Percentiles rank a stretch among this genome's conserved stretches.
Conservation (phyloP, 2,888 invertebrate genomes). For the Agrotis ipsilon region DNA sequence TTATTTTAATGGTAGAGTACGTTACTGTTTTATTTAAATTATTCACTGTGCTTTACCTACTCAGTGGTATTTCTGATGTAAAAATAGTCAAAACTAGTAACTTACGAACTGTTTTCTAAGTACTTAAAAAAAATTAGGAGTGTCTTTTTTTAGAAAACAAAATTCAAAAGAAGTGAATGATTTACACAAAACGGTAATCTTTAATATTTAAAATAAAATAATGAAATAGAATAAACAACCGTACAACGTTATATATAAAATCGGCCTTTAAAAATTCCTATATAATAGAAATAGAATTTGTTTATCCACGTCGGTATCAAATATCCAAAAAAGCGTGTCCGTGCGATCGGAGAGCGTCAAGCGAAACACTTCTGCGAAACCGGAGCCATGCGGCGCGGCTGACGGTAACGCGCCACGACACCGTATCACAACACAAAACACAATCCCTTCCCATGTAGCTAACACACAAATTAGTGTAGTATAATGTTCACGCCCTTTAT, state of each 20-base stretch:
- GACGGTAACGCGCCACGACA: conserved; percentile 83
- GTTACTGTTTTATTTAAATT: not conserved
- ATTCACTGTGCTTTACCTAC: too few relatives aligned
- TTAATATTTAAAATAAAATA: not conserved
- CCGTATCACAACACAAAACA: conserved; percentile 87
- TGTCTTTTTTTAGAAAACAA: too few relatives aligned
- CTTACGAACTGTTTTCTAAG: too few relatives aligned
- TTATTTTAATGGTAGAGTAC: conserved; percentile 3
- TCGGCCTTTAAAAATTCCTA: conserved; percentile 13
- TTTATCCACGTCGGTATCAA: conserved; percentile 55
- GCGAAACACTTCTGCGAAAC: conserved; percentile 89
- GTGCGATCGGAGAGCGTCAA: conserved; percentile 81
- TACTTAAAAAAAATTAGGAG: too few relatives aligned
- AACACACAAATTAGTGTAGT: conserved; percentile 88
- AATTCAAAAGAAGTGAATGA: too few relatives aligned
- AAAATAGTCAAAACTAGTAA: too few relatives aligned
- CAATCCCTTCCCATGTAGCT: conserved; percentile 84
- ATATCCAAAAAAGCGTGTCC: conserved; percentile 73
- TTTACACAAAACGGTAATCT: too few relatives aligned
- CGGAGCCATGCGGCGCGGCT: conserved; percentile 75
- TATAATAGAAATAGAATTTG: conserved; percentile 20
- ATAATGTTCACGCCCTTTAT: conserved; percentile 85
- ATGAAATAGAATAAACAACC: not conserved
- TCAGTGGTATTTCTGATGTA: too few relatives aligned
- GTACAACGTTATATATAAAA: not conserved